Evolutionary conservation across 1,140 invertebrate genomes (phyloP), one percentile per base, ranked within the genome.

Genomic region (Portunus trituberculatus): DNA sequence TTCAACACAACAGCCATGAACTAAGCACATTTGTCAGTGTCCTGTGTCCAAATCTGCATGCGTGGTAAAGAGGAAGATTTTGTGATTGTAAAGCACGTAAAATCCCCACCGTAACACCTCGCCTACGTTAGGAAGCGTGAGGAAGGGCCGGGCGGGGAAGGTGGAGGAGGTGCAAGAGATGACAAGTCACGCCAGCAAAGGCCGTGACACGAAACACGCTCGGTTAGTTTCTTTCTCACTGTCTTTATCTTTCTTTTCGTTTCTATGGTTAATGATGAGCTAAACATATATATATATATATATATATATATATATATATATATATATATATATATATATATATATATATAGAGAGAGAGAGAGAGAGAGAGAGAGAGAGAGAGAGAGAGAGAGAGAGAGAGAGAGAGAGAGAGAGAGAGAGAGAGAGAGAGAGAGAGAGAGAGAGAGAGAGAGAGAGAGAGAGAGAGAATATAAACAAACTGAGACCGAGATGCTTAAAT

Each of bases 311-410:
- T 7, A 76, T 7, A 76, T 7, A 76, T 7, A 76, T 7, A 76
- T 7, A 76, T 7, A 76, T 7, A 76, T 7, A 76, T 7, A 76
- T 7, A 76, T 7, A 76, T 7, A 76, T 7, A 76, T 7, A 76
- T 7, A 76, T 7, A 76, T 12, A 76, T 2, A n/a, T 12, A 76
- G 67, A 76, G 7, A 76, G 67, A 76, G 67, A 76, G 6, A 76
- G 67, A n/a, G 6, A 76, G 67, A 76, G 6, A n/a, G 67, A n/a
- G 0, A 8, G 67, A 25, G 6, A n/a, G 67, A 76, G 67, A 76
- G 67, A 88, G 87, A 48, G 87, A 88, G 87, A 48, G 46, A 48
- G 87, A 88, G 87, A 76, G 67, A 76, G 67, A n/a, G 67, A 76
- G 67, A 76, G 67, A 76, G 67, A 76, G 67, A 76, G 67, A 76